Evolutionary conservation across 2,888 invertebrate species (phyloP), one percentile per base, ranked within the genome.

Genomic region (Lydus trimaculatus): DNA sequence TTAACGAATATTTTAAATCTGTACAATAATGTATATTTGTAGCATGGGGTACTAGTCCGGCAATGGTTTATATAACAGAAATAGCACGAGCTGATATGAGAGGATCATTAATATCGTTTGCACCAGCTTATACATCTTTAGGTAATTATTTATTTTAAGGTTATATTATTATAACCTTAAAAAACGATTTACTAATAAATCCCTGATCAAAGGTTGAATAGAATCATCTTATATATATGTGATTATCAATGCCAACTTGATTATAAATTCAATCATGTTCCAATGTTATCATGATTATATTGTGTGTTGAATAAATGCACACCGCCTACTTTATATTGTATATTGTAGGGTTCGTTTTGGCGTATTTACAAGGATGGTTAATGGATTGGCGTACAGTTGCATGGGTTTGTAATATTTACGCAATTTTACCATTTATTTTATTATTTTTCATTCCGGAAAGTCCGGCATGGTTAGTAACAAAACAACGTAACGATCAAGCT

Each of bases 61-160:
- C 88, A 1, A 87, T 89, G 65, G 89, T 89, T 17, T 90, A 90
- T 79, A 89, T 89, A 64, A 89, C 89, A 15, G 90, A 90, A 82
- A 87, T 90, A 1, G 88, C 89, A 0, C 83, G 88, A 60, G 87
- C 89, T 1, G 89, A 89, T 76, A 80, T 89, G 48, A 80, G 90
- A 66, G 89, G 89, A 56, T 87, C 89, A 9, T 80, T 90, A 56
- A 87, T 89, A 76, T 89, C 89, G n/a, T 85, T 87, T 33, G 88
- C 88, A 9, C 89, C 89, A 0, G 87, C 88, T 4, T 85, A 88
- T 73, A 89, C 89, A 5, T 89, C 89, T 2, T 81, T 89, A 71
- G 90, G 89, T 86, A 82, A 81, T 33, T n/a, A n/a, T n/a, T n/a
- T n/a, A n/a, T n/a, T n/a, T n/a, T n/a, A n/a, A n/a, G n/a, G n/a